Percentiles rank a stretch among this genome's conserved stretches.
Conservation (phyloP, 2,888 invertebrate genomes). For the Caenorhabditis japonica region DNA sequence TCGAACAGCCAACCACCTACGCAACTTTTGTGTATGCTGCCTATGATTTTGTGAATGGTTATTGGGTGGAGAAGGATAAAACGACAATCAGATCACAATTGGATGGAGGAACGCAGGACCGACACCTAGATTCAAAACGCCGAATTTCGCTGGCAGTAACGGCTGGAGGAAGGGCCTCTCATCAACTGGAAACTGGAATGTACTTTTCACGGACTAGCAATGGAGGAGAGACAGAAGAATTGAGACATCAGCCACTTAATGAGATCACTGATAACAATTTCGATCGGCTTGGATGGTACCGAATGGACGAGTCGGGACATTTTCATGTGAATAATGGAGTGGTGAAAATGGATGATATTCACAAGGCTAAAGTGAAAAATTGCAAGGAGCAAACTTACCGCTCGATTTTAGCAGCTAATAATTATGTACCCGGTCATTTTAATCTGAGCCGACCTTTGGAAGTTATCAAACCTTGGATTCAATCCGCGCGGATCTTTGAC, state of each 20-base stretch:
- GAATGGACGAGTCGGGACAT: conserved; percentile 62
- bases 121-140: conserved; percentile 62
- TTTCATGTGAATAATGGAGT: conserved; percentile 73
- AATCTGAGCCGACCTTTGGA: conserved; percentile 68
- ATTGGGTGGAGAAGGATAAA: conserved; percentile 72
- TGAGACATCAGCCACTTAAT: conserved; percentile 71
- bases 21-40: conserved; percentile 73
- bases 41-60: conserved; percentile 68
- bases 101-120: conserved; percentile 72
- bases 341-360: conserved; percentile 73
- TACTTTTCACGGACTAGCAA: conserved; percentile 71
- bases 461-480: conserved; percentile 69
- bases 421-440: conserved; percentile 69
- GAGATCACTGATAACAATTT: conserved; percentile 75
- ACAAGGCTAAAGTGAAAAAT: conserved; percentile 72
- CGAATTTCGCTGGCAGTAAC: conserved; percentile 69
- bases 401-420: conserved; percentile 71
- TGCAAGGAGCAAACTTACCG: conserved; percentile 74
- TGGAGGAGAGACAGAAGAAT: conserved; percentile 68
- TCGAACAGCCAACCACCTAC: conserved; percentile 72
- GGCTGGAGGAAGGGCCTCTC: conserved; percentile 69
- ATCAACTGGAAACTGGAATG: conserved; percentile 74
- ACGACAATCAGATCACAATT: conserved; percentile 68
- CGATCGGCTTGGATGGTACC: conserved; percentile 76
- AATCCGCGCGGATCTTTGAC: conserved; percentile 71